phyloP scores from a whole-genome alignment of 2,888 invertebrate genomes.

The Drosophila prostipennis region DNA sequence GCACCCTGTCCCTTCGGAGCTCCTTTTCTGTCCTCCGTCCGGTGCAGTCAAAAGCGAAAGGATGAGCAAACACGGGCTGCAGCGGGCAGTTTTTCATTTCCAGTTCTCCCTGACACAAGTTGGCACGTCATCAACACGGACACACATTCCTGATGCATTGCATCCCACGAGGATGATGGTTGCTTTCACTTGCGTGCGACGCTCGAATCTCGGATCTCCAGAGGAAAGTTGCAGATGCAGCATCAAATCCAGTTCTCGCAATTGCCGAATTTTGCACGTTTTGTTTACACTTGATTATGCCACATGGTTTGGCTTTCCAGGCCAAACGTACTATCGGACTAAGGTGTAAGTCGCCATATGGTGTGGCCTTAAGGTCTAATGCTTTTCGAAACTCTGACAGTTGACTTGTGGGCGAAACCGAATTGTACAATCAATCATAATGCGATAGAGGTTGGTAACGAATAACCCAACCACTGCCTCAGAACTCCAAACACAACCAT shows the following conservation, averaged over 20 bases:
- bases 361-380: slow-evolving; percentile 3
- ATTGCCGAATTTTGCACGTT: slow-evolving; percentile 42
- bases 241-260: slow-evolving; percentile 20
- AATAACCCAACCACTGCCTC: background rate
- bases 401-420: background rate
- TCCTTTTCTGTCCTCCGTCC: slow-evolving; percentile 11
- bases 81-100: slow-evolving; percentile 34
- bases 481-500: background rate
- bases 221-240: slow-evolving; percentile 35
- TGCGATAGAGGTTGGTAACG: background rate
- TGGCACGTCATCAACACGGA: slow-evolving; percentile 31
- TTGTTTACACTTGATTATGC: slow-evolving; percentile 53
- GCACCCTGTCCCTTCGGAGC: background rate
- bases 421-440: slow-evolving; percentile 54
- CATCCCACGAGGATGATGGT: slow-evolving; percentile 8
- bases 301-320: background rate
- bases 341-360: slow-evolving; percentile 19
- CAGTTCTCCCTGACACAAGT: slow-evolving; percentile 27
- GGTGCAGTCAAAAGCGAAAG: slow-evolving; percentile 4
- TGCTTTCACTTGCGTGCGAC: slow-evolving; percentile 23
- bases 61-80: slow-evolving; percentile 25
- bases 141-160: slow-evolving; percentile 29
- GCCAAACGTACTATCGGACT: background rate
- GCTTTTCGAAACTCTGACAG: slow-evolving; percentile 4
- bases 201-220: slow-evolving; percentile 2